phyloP scores from a whole-genome alignment of 2,888 invertebrate species.

The Heliconius erato region DNA sequence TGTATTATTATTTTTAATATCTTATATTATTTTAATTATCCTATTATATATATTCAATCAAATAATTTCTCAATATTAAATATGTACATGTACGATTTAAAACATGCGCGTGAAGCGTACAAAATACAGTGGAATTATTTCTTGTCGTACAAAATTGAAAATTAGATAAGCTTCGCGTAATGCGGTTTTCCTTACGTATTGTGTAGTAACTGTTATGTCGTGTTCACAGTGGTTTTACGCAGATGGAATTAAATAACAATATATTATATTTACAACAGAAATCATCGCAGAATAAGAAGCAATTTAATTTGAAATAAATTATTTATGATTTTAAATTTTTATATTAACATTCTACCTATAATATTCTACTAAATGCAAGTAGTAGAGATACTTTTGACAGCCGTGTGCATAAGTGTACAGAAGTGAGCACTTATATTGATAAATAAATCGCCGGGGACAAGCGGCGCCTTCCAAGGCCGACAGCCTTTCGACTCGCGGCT shows the following conservation, averaged over 20 bases:
- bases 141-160: conserved; percentile 19
- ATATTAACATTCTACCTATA: background rate
- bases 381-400: conserved; percentile 27
- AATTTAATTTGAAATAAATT: background rate
- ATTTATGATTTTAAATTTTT: background rate
- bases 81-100: background rate
- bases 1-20: background rate
- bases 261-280: background rate
- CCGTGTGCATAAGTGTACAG: conserved; percentile 21
- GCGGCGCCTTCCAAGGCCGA: conserved; percentile 76
- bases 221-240: conserved; percentile 17
- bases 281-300: background rate
- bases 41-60: background rate
- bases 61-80: background rate
- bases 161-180: conserved; percentile 20
- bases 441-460: conserved; percentile 52
- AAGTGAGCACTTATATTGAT: conserved; percentile 38
- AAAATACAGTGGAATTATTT: conserved; percentile 22
- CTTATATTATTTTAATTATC: background rate
- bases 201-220: conserved; percentile 12
- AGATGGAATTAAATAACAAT: conserved; percentile 10
- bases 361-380: background rate
- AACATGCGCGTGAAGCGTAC: background rate
- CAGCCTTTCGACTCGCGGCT: conserved; percentile 74
- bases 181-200: conserved; percentile 44